These are phyloP conservation scores for Ferdinandea cuprea DNA, from an alignment of 2,888 invertebrate species.

Conservation along the genomic window DNA sequence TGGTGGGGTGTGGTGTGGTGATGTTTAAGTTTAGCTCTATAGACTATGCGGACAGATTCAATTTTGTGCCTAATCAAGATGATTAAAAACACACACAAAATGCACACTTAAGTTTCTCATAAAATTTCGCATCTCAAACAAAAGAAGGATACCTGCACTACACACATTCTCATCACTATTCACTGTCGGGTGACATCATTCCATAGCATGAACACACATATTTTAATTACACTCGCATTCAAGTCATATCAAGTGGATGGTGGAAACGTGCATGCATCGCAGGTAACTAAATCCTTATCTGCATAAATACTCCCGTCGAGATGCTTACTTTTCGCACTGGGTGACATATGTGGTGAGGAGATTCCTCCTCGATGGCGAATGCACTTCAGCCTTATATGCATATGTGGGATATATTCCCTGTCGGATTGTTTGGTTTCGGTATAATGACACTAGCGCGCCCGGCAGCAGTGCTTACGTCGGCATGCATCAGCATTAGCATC, in stretches of 20 bases:
- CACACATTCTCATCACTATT: conserved; percentile 20
- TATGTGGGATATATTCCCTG: conserved; percentile 45
- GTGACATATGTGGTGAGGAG: conserved; percentile 40
- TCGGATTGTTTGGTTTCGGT: conserved; percentile 66
- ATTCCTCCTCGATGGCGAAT: conserved; percentile 18
- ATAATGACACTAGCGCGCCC: conserved; percentile 61
- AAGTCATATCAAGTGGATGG: conserved; percentile 68
- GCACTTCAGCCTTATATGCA: conserved; percentile 34
- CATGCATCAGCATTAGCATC: conserved; percentile 71
- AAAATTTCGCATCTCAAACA: conserved; percentile 40
- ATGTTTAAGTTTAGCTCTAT: conserved; percentile 40
- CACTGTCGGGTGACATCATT: conserved; percentile 68
- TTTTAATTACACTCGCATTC: conserved; percentile 72
- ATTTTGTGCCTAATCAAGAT: no score
- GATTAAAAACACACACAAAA: conserved; percentile 44
- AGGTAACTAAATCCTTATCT: conserved; percentile 74
- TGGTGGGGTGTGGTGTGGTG: no score
- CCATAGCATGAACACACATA: conserved; percentile 53
- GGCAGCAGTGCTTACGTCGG: conserved; percentile 51
- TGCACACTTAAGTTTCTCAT: conserved; percentile 56
- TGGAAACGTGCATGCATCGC: conserved; percentile 69
- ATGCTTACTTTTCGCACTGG: conserved; percentile 66
- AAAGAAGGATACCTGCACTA: background rate
- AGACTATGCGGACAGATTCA: no score
- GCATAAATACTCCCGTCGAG: conserved; percentile 72